Conservation (phyloP, 64 coral and sea anemone genomes). For the Stichodactyla helianthus region DNA sequence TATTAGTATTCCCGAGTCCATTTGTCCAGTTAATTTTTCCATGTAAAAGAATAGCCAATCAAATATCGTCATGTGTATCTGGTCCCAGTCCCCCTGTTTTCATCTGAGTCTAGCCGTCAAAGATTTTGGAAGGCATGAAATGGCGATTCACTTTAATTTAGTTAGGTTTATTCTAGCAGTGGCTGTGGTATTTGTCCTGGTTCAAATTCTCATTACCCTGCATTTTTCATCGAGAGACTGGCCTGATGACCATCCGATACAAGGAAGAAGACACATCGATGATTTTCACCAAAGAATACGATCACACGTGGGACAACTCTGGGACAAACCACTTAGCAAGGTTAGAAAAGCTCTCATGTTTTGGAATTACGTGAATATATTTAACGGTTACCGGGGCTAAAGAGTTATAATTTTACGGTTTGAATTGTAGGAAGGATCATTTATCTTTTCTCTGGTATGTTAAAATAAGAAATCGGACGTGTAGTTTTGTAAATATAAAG, state of each 20-base stretch:
- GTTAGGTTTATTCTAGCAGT: slow-evolving; percentile 90
- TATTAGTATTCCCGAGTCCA: not conserved
- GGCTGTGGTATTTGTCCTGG: slow-evolving; percentile 66
- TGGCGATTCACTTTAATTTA: slow-evolving; percentile 77
- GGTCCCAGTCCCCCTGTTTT: slow-evolving; percentile 6
- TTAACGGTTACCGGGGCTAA: not conserved
- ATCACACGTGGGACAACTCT: slow-evolving; percentile 64
- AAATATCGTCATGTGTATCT: slow-evolving; percentile 7
- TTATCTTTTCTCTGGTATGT: not conserved
- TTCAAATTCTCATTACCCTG: slow-evolving; percentile 83
- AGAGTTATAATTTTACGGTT: not conserved
- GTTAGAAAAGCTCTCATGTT: not conserved
- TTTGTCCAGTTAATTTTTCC: not conserved
- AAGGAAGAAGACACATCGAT: slow-evolving; percentile 57
- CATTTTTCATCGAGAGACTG: slow-evolving; percentile 93
- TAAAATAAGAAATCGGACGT: not conserved
- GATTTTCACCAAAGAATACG: slow-evolving; percentile 38
- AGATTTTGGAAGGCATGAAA: slow-evolving; percentile 12
- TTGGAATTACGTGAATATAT: not conserved
- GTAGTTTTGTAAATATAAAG: not conserved
- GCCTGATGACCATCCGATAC: slow-evolving; percentile 48
- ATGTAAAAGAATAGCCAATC: slow-evolving; percentile 22
- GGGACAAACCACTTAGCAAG: not conserved
- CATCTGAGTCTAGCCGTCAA: not conserved
- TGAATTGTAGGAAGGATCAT: not conserved